phyloP scores from a whole-genome alignment of 2,113 vertebrate species.

The Apeltes quadracus region DNA sequence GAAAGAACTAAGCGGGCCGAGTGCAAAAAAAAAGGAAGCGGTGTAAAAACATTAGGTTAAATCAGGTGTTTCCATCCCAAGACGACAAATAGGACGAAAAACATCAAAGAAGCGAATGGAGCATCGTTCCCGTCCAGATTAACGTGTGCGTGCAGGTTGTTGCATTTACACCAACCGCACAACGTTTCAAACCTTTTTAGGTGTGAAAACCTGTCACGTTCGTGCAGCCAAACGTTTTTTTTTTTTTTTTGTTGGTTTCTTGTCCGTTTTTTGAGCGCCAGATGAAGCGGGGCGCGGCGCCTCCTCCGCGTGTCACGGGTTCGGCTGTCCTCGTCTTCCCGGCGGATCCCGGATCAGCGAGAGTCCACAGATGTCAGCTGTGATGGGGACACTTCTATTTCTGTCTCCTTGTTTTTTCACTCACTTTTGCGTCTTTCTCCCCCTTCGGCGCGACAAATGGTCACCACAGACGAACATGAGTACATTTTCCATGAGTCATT shows the following conservation, averaged over 20 bases:
- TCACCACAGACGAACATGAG: constrained; percentile 5
- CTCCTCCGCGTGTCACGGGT: neutral
- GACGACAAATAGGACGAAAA: neutral
- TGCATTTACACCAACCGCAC: neutral
- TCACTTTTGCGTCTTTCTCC: constrained; percentile 9
- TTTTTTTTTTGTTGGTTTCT: too few species aligned
- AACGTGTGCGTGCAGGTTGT: neutral
- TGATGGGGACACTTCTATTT: constrained; percentile 29
- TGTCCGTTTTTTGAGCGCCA: constrained; percentile 1
- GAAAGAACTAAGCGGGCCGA: neutral
- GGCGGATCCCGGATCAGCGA: neutral
- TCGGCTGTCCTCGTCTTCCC: neutral
- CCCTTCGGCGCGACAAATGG: constrained; percentile 10
- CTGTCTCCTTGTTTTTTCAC: constrained; percentile 13
- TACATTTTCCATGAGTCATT: neutral
- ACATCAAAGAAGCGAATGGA: neutral
- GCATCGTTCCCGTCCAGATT: neutral
- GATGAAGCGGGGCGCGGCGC: neutral
- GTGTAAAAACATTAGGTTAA: constrained; percentile 1
- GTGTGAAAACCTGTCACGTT: constrained; percentile 12
- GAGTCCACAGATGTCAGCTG: constrained; percentile 20
- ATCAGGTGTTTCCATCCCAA: neutral
- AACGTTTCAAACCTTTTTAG: constrained; percentile 2
- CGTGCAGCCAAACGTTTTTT: neutral
- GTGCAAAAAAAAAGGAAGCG: neutral